Percentiles rank a stretch among this genome's conserved stretches.
Conservation (phyloP, 1,140 invertebrate genomes). For the Megathymus violae region DNA sequence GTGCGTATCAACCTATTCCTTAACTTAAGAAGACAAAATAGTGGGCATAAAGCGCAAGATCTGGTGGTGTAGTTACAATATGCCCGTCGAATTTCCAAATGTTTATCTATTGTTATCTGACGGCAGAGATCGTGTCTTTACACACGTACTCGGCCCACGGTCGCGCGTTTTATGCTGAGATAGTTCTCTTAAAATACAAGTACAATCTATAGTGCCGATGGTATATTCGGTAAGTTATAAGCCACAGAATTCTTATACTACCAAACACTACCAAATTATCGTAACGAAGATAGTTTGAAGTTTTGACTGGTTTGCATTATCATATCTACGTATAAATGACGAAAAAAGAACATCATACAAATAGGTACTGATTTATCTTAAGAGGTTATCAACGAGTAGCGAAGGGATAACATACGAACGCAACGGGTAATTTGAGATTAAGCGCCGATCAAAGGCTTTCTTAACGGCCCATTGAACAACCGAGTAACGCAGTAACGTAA, state of each 20-base stretch:
- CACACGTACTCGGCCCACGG: constrained; percentile 65
- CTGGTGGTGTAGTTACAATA: constrained; percentile 41
- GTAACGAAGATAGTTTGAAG: too few species aligned
- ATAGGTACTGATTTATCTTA: constrained; percentile 12
- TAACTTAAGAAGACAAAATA: constrained; percentile 21
- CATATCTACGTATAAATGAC: too few species aligned
- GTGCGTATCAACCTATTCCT: too few species aligned
- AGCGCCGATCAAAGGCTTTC: constrained; percentile 31
- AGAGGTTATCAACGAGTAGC: constrained; percentile 20
- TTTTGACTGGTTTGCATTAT: too few species aligned
- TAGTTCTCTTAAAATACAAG: constrained; percentile 46
- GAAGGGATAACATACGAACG: constrained; percentile 25
- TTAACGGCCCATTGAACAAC: constrained; percentile 26
- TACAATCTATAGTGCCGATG: not conserved
- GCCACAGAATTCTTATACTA: too few species aligned
- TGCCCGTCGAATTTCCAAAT: constrained; percentile 57
- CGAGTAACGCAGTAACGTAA: constrained; percentile 19
- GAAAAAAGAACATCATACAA: constrained; percentile 5
- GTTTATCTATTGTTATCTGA: constrained; percentile 70
- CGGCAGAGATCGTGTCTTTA: constrained; percentile 64
- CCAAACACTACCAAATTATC: too few species aligned
- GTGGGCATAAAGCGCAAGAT: constrained; percentile 32
- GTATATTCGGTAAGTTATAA: constrained; percentile 18
- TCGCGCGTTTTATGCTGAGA: constrained; percentile 56
- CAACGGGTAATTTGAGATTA: constrained; percentile 32